Conservation (phyloP, 2,113 vertebrate genomes). For the Dicaeum eximium region DNA sequence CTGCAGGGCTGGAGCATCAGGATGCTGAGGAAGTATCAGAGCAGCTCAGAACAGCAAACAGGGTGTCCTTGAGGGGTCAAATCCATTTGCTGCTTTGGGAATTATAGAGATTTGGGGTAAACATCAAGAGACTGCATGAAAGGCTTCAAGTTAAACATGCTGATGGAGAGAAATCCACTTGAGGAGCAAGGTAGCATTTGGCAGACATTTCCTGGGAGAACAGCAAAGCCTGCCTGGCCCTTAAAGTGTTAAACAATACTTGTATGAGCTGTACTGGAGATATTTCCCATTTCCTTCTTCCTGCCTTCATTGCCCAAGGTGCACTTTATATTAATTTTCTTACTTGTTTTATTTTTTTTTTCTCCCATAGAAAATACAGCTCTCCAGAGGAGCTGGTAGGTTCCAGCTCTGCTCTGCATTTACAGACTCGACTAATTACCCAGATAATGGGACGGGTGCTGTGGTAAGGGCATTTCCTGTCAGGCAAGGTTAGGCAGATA, state of each 20-base stretch:
- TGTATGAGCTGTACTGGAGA: neutral
- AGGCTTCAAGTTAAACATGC: neutral
- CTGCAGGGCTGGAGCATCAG: neutral
- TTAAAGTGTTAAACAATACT: neutral
- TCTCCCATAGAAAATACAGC: neutral
- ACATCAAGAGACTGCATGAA: neutral
- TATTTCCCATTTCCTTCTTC: constrained; percentile 16
- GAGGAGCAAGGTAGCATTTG: neutral
- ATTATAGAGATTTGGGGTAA: neutral
- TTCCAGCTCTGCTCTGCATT: constrained; percentile 30
- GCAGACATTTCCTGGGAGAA: neutral
- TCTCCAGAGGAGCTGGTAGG: neutral
- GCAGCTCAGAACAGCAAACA: neutral
- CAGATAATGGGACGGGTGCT: neutral
- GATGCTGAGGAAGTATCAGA: neutral
- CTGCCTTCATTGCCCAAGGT: constrained; percentile 3
- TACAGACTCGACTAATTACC: constrained; percentile 36
- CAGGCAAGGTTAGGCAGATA: constrained; percentile 54
- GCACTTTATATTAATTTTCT: constrained; percentile 2
- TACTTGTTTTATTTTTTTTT: neutral
- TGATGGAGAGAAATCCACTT: neutral
- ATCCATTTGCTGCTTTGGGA: neutral
- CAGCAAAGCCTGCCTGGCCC: neutral
- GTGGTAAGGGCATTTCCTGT: constrained; percentile 54
- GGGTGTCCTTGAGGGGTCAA: neutral